Evolutionary conservation across 53 echinoderm and acorn worm species (phyloP).

Genomic region (Echinarachnius parma): DNA sequence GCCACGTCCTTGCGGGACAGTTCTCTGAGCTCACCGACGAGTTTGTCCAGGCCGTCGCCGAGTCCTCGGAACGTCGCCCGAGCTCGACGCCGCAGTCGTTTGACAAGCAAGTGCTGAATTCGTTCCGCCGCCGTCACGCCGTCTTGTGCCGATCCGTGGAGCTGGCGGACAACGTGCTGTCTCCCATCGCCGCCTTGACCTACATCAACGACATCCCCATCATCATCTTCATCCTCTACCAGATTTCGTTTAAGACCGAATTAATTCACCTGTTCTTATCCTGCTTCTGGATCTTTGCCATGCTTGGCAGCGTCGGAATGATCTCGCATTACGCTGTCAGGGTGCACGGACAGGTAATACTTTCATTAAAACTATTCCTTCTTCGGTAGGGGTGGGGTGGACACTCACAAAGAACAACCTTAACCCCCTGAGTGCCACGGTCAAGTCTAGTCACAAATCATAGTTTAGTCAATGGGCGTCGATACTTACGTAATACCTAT

Average conservation of each 20-base stretch:
- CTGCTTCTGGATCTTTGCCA: neutral
- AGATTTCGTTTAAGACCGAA: neutral
- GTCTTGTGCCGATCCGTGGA: constrained; percentile 11
- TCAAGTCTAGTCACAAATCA: too few species aligned
- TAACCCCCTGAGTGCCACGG: too few species aligned
- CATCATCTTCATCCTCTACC: constrained; percentile 17
- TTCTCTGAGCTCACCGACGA: neutral
- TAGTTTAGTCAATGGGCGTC: too few species aligned
- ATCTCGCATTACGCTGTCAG: constrained; percentile 9
- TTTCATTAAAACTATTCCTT: too few species aligned
- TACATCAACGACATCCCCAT: constrained; percentile 5
- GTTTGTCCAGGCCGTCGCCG: neutral
- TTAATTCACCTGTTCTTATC: neutral
- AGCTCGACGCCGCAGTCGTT: too few species aligned
- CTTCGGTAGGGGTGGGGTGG: too few species aligned
- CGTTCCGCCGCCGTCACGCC: neutral
- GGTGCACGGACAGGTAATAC: constrained; percentile 35
- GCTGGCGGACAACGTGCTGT: constrained; percentile 16
- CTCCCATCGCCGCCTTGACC: constrained; percentile 1
- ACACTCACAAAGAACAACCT: too few species aligned
- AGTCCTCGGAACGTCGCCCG: neutral
- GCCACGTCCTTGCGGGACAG: constrained; percentile 4
- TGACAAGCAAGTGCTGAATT: constrained; percentile 6
- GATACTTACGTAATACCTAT: too few species aligned
- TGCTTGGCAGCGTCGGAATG: neutral